Base-by-base conservation (phyloP, 2,888 invertebrate genomes). In the Amphipyra berbera region DNA sequence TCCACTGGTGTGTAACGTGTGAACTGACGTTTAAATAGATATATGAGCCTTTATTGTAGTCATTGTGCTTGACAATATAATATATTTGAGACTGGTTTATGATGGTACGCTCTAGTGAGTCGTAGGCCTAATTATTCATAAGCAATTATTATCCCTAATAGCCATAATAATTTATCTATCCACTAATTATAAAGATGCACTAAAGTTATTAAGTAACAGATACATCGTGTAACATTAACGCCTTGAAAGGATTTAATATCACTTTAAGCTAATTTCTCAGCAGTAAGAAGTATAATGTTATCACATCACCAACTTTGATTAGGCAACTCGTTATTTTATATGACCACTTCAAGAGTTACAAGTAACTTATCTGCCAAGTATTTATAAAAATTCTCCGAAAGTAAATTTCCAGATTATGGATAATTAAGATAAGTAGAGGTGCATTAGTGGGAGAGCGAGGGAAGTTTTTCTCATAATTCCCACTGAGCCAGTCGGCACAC, bases 381-480 rank as follows among this genome's bases (percentile, higher is more conserved):
- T 62, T 61, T 52, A 42, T 40, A 48, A 52, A 55, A 44, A 44
- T 41, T 57, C 58, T 33, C 9, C 33, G 46, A 58, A 69, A 64
- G 47, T 68, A 73, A 77, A 76, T 73, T 68, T 52, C 35, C 66
- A 55, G 68, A 76, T 76, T 73, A 73, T 41, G 59, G 37, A 76
- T 77, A 77, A 77, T 77, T 77, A 67, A 69, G 80, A 79, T 77
- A 79, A 77, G 78, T 62, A 56, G 53, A 53, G 56, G 52, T 54
- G 61, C 63, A 63, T 62, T 77, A 63, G 63, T 61, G 56, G 21
- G 40, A 37, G 58, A 53, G 21, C 8, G 46, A 53, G 62, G 48
- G 48, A 60, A 59, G 47, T 76, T 82, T 79, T 80, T 73, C 67
- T 67, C 68, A 64, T 88, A 90, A 92, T 91, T 88, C 87, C 81